Evolutionary conservation across 2,797 vertebrate species (phyloP), one percentile per base, ranked within the genome.

Genomic region (Pseudochaenichthys georgianus): DNA sequence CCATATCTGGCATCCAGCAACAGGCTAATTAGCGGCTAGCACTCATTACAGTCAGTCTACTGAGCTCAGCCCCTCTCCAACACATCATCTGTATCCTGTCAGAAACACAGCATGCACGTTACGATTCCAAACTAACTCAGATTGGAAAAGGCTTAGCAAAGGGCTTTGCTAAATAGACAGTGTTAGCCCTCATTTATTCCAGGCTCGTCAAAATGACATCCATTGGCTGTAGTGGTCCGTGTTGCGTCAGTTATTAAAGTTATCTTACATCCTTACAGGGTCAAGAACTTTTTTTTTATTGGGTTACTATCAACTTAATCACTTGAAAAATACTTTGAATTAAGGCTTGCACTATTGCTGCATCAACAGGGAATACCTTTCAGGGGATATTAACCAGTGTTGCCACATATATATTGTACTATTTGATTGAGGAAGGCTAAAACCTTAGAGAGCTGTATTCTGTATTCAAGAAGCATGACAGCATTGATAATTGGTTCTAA

Each of bases 21-120:
- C 84, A 89, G 85, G 85, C 92, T 93, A 93, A 95, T 94, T 93
- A 94, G 89, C 68, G 82, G 83, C 87, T 87, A 87, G 86, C 75
- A 59, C 89, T 93, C 90, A 91, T 93, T 94, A 92, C 89, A 87
- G 81, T 80, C 82, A 81, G 83, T 83, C 87, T 83, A 80, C 82
- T 65, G 83, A 86, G 82, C 75, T 4, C 70, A 78, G 81, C 46
- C 55, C 64, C 64, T 82, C 73, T 90, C 87, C 82, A 82, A 59
- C 76, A 83, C 80, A 85, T 93, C 86, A 83, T 90, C 89, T 84
- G 84, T 72, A 84, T 81, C 73, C 88, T 85, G 92, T 93, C 92
- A 91, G 75, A 89, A 86, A 82, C 86, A 75, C 84, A 87, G 87
- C 87, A 59, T 85, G 87, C 50, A 61, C 43, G 75, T 74, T 80